Evolutionary conservation across 2,797 vertebrate species (phyloP), one percentile per base, ranked within the genome.

Genomic region (Distichodus sexfasciatus): DNA sequence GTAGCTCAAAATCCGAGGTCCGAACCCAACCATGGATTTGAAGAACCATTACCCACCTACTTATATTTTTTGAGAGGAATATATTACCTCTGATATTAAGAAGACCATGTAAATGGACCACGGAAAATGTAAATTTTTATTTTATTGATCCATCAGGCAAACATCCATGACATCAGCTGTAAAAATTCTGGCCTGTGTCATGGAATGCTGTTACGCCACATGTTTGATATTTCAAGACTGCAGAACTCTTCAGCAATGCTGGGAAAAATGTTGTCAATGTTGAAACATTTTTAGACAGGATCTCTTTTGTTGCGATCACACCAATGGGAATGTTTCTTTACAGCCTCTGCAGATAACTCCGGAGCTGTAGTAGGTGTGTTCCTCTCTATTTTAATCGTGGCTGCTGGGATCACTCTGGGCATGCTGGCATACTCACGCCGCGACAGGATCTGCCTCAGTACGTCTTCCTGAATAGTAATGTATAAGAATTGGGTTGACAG

Each of bases 371-470:
- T 92, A 23, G 91, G 90, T 0, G 19, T 87, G 51, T 90, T 92
- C 6, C 79, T 92, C 8, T 84, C 90, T 0, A 46, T 69, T 1
- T 74, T 92, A 36, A 86, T 92, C 6, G 68, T 89, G 35, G 88
- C 76, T 11, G 79, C 60, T 0, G 81, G 84, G 11, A 35, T 71
- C 4, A 10, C 83, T 23, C 3, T 89, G 1, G 89, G 88, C 1
- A 84, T 85, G 28, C 70, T 69, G 0, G 1, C 84, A 10, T 91
- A 89, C 74, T 79, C 77, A 41, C 87, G 74, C 47, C 84, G 90
- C 35, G 84, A 92, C 80, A 57, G 63, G 6, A 84, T 92, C 12
- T 92, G 90, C 61, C 80, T 92, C 1, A 88, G 91, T 92, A 87
- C 72, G 71, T 51, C 36, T 28, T 12, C 50, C 24, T 55, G n/a